These are phyloP conservation scores for Miichthys miiuy DNA, from an alignment of 2,797 vertebrate genomes.

Conservation along the genomic window DNA sequence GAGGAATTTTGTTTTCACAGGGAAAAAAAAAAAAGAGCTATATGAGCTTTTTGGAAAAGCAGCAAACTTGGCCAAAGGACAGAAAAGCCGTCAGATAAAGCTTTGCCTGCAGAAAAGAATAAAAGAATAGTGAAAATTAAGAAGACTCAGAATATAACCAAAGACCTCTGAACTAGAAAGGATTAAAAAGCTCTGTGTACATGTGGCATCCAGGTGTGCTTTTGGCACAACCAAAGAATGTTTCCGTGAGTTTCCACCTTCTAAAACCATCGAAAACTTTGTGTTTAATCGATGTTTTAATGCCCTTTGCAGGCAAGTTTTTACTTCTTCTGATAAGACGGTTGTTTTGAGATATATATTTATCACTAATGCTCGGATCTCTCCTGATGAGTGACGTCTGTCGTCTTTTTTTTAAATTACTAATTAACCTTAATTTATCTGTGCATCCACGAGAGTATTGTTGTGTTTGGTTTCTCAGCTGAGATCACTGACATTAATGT, in stretches of 20 bases:
- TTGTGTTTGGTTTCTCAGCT: conserved; percentile 15
- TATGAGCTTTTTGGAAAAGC: conserved; percentile 43
- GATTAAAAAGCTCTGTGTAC: conserved; percentile 32
- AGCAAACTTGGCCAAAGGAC: conserved; percentile 45
- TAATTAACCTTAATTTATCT: background rate
- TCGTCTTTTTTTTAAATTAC: too few species aligned
- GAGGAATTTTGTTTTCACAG: conserved; percentile 23
- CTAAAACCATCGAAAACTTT: conserved; percentile 3
- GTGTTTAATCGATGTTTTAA: conserved; percentile 14
- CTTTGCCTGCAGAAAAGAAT: conserved; percentile 43
- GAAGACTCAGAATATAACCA: conserved; percentile 36
- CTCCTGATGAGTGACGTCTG: too few species aligned
- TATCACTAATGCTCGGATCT: background rate
- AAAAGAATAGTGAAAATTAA: conserved; percentile 40
- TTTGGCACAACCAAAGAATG: conserved; percentile 13
- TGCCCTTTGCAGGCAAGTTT: background rate
- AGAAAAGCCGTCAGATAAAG: conserved; percentile 50
- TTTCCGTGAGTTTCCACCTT: conserved; percentile 11
- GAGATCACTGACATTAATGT: background rate
- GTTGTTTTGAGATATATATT: background rate
- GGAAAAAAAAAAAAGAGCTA: conserved; percentile 2
- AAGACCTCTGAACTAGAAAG: conserved; percentile 31
- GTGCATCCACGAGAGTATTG: background rate
- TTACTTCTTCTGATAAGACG: background rate
- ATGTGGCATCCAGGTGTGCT: conserved; percentile 46